phyloP scores from a whole-genome alignment of 2,113 vertebrate genomes.

The Sebastes schlegelii region DNA sequence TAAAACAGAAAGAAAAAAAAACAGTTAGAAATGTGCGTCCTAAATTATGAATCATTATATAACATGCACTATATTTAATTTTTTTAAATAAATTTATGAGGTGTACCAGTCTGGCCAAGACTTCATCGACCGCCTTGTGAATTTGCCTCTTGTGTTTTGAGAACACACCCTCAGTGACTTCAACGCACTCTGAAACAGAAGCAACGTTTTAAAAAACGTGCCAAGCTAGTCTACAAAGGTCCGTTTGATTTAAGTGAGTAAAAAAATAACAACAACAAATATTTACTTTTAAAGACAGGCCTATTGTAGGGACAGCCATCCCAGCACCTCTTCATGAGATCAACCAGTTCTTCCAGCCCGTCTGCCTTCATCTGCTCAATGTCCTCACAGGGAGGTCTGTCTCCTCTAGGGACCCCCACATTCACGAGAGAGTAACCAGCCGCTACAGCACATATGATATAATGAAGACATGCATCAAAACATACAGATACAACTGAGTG shows the following conservation, averaged over 20 bases:
- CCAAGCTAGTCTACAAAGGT: neutral
- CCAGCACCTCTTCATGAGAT: conserved; percentile 70
- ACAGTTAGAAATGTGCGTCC: neutral
- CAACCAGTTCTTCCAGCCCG: conserved; percentile 50
- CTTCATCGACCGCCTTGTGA: neutral
- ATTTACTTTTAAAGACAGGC: conserved; percentile 32
- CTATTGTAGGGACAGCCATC: neutral
- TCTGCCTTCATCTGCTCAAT: neutral
- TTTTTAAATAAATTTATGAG: neutral
- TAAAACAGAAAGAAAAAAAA: neutral
- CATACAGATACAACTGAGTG: neutral
- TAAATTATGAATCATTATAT: neutral
- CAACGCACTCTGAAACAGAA: conserved; percentile 49
- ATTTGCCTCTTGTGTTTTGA: conserved; percentile 26
- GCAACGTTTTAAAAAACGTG: neutral
- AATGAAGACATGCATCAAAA: conserved; percentile 1
- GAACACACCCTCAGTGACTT: conserved; percentile 24
- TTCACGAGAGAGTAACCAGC: accelerated
- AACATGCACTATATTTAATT: neutral
- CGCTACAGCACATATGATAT: neutral
- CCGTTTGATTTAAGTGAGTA: neutral
- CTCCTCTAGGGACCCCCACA: accelerated
- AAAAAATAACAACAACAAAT: neutral
- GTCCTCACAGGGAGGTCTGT: conserved; percentile 4
- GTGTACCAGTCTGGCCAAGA: conserved; percentile 42